These are phyloP conservation scores for Nemopilema nomurai DNA, from an alignment of 30 jellyfish, hydroid and myxozoan species.

Conservation along the genomic window DNA sequence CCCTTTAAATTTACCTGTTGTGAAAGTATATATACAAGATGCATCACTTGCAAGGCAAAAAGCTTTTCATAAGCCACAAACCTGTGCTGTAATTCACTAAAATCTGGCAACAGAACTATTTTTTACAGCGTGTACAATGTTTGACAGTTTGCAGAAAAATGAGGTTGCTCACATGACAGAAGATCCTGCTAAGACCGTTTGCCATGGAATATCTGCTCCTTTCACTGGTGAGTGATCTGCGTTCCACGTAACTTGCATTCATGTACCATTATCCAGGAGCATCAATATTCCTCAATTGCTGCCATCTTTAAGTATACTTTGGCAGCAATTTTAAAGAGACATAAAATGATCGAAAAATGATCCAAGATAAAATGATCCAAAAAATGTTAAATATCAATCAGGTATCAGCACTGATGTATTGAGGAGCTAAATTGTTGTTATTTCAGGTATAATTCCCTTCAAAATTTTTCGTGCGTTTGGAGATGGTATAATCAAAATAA, in stretches of 20 bases:
- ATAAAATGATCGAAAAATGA: neutral
- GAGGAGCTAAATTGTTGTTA: no score
- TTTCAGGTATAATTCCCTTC: conserved; percentile 72
- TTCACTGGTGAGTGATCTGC: conserved; percentile 64
- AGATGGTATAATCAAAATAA: conserved; percentile 73
- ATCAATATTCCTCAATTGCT: neutral
- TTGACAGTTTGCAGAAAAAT: conserved; percentile 69
- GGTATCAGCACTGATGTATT: no score
- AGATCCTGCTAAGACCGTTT: conserved; percentile 68
- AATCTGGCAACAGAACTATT: neutral
- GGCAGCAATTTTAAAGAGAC: neutral
- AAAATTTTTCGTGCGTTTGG: conserved; percentile 69
- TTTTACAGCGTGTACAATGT: conserved; percentile 88
- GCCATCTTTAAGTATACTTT: no score
- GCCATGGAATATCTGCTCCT: conserved; percentile 96
- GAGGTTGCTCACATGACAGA: conserved; percentile 33
- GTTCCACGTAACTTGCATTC: neutral
- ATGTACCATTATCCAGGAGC: neutral
- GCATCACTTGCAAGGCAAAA: no score
- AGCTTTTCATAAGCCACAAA: neutral
- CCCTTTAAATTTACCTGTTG: no score
- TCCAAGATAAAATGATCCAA: neutral
- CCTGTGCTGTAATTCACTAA: neutral
- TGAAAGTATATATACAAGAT: no score
- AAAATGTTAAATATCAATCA: neutral